Evolutionary conservation across 2,888 invertebrate genomes (phyloP).

Genomic region (Chymomyza fuscimana): DNA sequence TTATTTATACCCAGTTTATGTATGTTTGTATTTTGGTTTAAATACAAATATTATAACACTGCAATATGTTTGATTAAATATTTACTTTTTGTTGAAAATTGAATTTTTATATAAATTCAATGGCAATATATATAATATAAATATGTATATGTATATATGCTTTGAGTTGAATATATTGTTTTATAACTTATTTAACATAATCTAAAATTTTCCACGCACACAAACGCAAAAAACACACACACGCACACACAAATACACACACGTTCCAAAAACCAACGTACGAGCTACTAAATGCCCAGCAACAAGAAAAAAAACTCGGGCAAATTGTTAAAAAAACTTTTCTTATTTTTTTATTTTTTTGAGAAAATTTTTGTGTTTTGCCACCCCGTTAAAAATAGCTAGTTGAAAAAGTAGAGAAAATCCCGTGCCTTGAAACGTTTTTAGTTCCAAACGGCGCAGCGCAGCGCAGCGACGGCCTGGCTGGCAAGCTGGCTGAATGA

Average conservation of each 20-base stretch:
- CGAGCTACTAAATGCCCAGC: not conserved
- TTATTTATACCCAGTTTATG: constrained; percentile 21
- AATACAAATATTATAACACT: not conserved
- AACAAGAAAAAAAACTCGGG: constrained; percentile 47
- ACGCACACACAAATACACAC: constrained; percentile 13
- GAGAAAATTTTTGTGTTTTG: constrained; percentile 24
- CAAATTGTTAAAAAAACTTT: constrained; percentile 53
- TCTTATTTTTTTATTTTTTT: constrained; percentile 10
- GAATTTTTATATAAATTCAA: not conserved
- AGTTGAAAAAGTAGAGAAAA: constrained; percentile 33
- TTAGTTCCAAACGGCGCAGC: constrained; percentile 56
- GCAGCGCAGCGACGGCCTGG: constrained; percentile 35
- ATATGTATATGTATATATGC: not conserved
- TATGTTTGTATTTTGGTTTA: constrained; percentile 6
- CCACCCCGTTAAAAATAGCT: constrained; percentile 11
- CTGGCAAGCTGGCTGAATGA: constrained; percentile 12
- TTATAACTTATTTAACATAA: constrained; percentile 64
- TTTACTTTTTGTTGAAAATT: constrained; percentile 8
- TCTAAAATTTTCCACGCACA: constrained; percentile 50
- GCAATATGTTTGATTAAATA: not conserved
- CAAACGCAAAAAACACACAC: constrained; percentile 22
- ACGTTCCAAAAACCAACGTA: not conserved
- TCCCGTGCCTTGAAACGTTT: constrained; percentile 63
- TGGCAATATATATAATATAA: not conserved
- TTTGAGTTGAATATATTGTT: constrained; percentile 43